Base-by-base conservation (phyloP, 2,797 vertebrate species). In the Scarus forsteni region DNA sequence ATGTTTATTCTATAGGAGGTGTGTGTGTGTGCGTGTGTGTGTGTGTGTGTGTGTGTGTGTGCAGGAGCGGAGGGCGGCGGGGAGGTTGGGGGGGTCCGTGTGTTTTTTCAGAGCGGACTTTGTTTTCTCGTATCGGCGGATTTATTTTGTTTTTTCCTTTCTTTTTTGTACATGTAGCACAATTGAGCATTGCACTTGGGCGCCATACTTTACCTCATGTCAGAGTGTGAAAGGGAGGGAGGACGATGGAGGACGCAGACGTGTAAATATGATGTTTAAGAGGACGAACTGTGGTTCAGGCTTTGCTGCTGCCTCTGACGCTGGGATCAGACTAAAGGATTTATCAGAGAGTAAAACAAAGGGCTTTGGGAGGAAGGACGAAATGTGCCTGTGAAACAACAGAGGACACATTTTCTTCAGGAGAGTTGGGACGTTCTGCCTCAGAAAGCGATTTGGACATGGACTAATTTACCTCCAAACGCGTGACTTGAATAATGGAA, bases 171-270 rank as follows among this genome's bases (percentile, higher is more conserved):
- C 93, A 93, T 95, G 96, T 96, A 95, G 97, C 97, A 96, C 96
- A 97, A 96, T 94, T 91, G 90, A 96, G 94, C 95, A 94, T 96
- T 96, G 97, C 96, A 96, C 96, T 97, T 94, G 94, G 92, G 94
- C 94, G 92, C 95, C 96, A 94, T 94, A 96, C 94, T 95, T 97
- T 97, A 98, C 97, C 97, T 99, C 96, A 97, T 96, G 95, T 96
- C 95, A 94, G 86, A 86, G 91, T 70, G 71, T 80, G 82, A 84
- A 86, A 85, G 81, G 81, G 83, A 92, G 79, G 54, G 83, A 76
- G 27, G 27, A 63, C 65, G 66, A 51, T 69, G 70, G 68, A 67
- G 58, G 92, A 42, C 4, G 42, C 36, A 39, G 38, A 39, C 6
- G 66, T 83, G 75, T 85, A 81, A 83, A 84, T 88, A 85, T 81